Conservation (phyloP, 2,113 vertebrate genomes). For the Clarias magur region DNA sequence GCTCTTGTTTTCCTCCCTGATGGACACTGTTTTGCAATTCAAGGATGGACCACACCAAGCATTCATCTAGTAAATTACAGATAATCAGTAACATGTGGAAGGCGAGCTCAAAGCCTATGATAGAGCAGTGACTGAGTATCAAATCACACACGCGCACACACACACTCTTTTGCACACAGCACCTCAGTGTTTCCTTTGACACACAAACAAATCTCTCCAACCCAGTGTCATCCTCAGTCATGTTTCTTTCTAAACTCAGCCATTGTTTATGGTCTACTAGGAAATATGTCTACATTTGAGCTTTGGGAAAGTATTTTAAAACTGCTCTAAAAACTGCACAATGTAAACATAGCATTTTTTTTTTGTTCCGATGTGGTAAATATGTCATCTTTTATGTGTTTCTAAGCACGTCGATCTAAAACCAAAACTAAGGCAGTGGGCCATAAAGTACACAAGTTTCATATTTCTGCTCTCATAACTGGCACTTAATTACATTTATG, state of each 20-base stretch:
- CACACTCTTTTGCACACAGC: background rate
- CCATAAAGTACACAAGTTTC: constrained; percentile 31
- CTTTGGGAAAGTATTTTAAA: background rate
- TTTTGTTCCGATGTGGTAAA: constrained; percentile 42
- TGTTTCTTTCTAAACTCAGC: background rate
- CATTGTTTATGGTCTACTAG: background rate
- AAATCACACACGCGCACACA: constrained; percentile 20
- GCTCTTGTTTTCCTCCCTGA: constrained; percentile 54
- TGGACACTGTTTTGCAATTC: constrained; percentile 43
- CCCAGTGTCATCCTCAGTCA: background rate
- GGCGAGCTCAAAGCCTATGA: constrained; percentile 44
- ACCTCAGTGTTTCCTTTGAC: background rate
- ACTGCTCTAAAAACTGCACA: constrained; percentile 18
- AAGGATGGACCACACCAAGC: constrained; percentile 47
- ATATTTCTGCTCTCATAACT: constrained; percentile 22
- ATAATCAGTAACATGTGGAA: constrained; percentile 61
- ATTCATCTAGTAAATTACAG: constrained; percentile 55
- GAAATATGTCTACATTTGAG: background rate
- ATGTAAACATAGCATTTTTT: constrained; percentile 17
- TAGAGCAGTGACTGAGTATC: constrained; percentile 47
- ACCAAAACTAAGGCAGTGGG: constrained; percentile 13
- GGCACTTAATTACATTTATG: background rate
- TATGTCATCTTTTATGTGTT: constrained; percentile 41
- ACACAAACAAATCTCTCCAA: background rate
- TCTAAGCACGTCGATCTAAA: constrained; percentile 23